Evolutionary conservation across 2,888 invertebrate species (phyloP).

Genomic region (Dicyrtoma fusca): DNA sequence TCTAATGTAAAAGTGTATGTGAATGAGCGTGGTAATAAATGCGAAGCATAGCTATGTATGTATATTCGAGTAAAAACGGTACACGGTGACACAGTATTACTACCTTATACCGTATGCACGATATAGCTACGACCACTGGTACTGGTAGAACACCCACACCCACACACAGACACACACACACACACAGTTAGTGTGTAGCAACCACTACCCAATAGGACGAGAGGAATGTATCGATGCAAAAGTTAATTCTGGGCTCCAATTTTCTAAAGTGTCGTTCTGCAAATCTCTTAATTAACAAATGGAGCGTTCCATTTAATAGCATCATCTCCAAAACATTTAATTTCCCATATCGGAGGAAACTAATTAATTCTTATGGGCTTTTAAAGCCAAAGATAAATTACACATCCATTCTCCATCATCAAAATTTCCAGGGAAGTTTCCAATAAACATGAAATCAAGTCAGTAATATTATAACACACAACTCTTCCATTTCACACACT

Average conservation of each 20-base stretch:
- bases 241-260: constrained; percentile 21
- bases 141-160: not conserved
- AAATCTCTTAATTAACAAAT: constrained; percentile 36
- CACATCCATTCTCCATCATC: constrained; percentile 24
- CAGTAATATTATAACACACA: no score
- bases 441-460: constrained; percentile 28
- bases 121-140: not conserved
- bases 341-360: constrained; percentile 25
- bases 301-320: constrained; percentile 23
- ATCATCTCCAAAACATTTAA: constrained; percentile 12
- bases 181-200: not conserved
- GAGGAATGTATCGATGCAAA: constrained; percentile 16
- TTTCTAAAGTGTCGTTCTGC: constrained; percentile 27
- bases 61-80: no score
- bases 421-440: constrained; percentile 11
- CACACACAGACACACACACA: not conserved
- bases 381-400: constrained; percentile 29
- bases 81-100: no score
- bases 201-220: not conserved
- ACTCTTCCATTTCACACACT: no score
- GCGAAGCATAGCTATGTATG: no score
- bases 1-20: no score
- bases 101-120: no score
- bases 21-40: no score
- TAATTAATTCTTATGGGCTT: constrained; percentile 31